phyloP scores from a whole-genome alignment of 1,140 invertebrate genomes.

The Brachionus sp. region DNA sequence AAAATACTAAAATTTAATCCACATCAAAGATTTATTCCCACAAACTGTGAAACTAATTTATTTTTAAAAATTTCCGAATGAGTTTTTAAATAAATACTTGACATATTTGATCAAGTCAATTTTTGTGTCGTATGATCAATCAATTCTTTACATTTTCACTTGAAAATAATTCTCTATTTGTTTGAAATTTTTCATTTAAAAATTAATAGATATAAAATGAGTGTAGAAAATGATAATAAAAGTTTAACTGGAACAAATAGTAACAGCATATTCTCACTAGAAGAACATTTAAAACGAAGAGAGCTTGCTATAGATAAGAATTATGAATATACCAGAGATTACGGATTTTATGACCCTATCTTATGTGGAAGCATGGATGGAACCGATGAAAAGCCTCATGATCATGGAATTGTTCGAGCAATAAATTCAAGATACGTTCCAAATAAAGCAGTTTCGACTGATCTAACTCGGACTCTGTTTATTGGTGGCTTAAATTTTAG shows the following conservation, averaged over 20 bases:
- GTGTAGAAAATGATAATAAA: not conserved
- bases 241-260: not conserved
- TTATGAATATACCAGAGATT: slow-evolving; percentile 10
- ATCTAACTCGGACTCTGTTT: slow-evolving; percentile 72
- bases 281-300: not conserved
- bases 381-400: slow-evolving; percentile 76
- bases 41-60: no score
- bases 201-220: not conserved
- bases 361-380: slow-evolving; percentile 78
- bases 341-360: slow-evolving; percentile 53
- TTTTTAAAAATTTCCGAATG: no score
- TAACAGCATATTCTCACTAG: not conserved
- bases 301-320: not conserved
- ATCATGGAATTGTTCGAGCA: slow-evolving; percentile 72
- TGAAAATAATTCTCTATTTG: not conserved
- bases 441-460: slow-evolving; percentile 60
- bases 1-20: no score
- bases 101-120: not conserved
- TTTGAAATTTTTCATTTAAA: slow-evolving; percentile 17
- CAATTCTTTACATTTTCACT: not conserved
- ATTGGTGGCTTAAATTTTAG: slow-evolving; percentile 71
- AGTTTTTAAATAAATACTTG: not conserved
- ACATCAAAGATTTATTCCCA: no score
- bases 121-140: not conserved
- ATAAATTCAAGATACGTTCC: slow-evolving; percentile 56